These are phyloP conservation scores for Neofelis nebulosa DNA, from an alignment of 2,113 vertebrate species.

Conservation along the genomic window DNA sequence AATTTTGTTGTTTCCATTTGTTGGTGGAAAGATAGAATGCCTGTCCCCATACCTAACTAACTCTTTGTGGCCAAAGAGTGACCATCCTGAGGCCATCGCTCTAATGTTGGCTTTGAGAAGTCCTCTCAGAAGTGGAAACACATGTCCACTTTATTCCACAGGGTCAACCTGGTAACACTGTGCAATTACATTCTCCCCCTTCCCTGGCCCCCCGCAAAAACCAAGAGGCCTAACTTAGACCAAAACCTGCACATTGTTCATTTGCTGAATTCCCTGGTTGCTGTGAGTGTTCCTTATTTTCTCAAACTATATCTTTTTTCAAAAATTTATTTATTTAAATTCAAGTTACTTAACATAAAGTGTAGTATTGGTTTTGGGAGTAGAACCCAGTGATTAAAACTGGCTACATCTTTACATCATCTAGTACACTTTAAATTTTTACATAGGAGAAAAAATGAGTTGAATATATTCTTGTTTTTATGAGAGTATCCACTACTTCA, in stretches of 20 bases:
- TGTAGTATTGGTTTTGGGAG: no score
- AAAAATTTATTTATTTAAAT: no score
- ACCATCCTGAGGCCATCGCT: background rate
- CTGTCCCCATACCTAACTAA: background rate
- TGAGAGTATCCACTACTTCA: background rate
- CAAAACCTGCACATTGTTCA: background rate
- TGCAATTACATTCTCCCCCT: background rate
- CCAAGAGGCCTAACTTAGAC: background rate
- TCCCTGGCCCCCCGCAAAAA: no score
- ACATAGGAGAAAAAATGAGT: background rate
- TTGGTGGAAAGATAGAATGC: background rate
- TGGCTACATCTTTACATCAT: background rate
- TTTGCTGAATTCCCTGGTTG: background rate
- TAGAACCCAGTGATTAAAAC: background rate
- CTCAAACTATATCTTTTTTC: background rate
- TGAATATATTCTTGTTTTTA: constrained; percentile 20
- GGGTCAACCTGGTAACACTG: background rate
- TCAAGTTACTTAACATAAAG: no score
- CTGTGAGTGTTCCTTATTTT: background rate
- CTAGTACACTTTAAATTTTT: background rate
- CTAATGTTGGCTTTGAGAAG: background rate
- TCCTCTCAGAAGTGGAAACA: background rate
- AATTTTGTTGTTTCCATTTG: background rate
- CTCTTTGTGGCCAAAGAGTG: background rate
- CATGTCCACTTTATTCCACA: background rate